phyloP scores from a whole-genome alignment of 2,113 vertebrate species.

The Anthoscopus minutus region DNA sequence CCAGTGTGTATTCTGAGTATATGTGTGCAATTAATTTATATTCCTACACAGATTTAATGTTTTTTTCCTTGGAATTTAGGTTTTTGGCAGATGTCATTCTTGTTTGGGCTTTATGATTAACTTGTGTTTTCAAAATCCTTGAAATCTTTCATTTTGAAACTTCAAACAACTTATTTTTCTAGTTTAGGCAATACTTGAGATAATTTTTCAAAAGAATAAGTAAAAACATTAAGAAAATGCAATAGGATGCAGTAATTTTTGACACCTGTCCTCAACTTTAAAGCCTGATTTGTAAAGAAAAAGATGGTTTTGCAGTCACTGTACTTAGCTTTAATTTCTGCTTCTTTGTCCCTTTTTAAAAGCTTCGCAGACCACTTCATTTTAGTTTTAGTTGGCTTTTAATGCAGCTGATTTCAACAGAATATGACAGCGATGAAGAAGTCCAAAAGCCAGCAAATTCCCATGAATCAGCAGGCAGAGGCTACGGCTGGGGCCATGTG shows the following conservation, averaged over 20 bases:
- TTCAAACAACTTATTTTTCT: background rate
- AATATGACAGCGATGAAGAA: background rate
- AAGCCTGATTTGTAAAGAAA: background rate
- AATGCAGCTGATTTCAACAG: background rate
- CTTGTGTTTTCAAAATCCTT: background rate
- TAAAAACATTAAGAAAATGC: background rate
- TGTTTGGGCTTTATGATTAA: background rate
- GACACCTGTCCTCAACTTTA: background rate
- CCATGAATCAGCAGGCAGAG: background rate
- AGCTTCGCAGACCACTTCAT: background rate
- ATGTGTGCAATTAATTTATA: background rate
- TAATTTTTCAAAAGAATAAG: background rate
- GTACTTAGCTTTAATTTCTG: background rate
- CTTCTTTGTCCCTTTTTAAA: background rate
- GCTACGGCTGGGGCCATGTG: fast-evolving
- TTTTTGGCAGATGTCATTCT: background rate
- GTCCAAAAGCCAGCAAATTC: background rate
- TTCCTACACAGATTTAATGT: background rate
- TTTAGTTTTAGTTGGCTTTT: background rate
- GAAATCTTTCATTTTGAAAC: background rate
- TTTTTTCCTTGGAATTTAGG: background rate
- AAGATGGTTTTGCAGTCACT: background rate
- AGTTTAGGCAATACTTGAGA: background rate
- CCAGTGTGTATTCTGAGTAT: background rate
- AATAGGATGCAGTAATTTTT: background rate